Percentiles rank a stretch among this genome's conserved stretches.
Evolutionary conservation across 2,797 vertebrate species (phyloP).

Genomic region (Xerus rutilus): DNA sequence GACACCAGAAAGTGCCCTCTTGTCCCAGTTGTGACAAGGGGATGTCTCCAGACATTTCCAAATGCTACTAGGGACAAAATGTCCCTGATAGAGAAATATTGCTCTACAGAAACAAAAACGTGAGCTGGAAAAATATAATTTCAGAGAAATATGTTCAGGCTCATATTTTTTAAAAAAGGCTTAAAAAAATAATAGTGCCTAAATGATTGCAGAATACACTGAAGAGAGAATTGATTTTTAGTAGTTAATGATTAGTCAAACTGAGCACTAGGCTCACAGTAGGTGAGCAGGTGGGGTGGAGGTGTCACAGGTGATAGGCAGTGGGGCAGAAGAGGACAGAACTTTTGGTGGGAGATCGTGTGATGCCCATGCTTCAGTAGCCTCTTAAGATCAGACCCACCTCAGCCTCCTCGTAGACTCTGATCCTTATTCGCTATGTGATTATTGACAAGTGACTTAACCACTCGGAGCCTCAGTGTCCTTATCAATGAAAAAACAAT

Average conservation of each 20-base stretch:
- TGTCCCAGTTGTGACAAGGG: not conserved
- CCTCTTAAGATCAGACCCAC: not conserved
- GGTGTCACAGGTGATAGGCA: rapidly evolving
- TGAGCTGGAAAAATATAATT: not conserved
- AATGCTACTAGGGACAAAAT: not conserved
- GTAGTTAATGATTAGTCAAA: not conserved
- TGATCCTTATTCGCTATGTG: not conserved
- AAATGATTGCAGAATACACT: not conserved
- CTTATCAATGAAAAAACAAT: slow-evolving; percentile 30
- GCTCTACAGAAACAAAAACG: slow-evolving; percentile 17
- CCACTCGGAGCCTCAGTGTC: not conserved
- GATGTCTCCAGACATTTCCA: not conserved
- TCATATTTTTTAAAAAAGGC: not conserved
- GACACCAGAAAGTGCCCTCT: not conserved
- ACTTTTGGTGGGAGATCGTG: rapidly evolving
- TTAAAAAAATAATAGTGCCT: not conserved
- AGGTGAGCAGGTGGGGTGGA: not conserved
- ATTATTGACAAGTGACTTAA: slow-evolving; percentile 36
- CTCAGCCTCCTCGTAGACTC: not conserved
- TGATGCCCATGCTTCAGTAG: rapidly evolving
- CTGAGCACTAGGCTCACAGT: not conserved
- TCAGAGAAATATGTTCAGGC: not conserved
- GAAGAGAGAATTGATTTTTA: not conserved
- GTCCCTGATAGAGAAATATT: not conserved
- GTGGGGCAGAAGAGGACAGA: rapidly evolving